phyloP scores from a whole-genome alignment of 2,113 vertebrate genomes.

The Mola mola region DNA sequence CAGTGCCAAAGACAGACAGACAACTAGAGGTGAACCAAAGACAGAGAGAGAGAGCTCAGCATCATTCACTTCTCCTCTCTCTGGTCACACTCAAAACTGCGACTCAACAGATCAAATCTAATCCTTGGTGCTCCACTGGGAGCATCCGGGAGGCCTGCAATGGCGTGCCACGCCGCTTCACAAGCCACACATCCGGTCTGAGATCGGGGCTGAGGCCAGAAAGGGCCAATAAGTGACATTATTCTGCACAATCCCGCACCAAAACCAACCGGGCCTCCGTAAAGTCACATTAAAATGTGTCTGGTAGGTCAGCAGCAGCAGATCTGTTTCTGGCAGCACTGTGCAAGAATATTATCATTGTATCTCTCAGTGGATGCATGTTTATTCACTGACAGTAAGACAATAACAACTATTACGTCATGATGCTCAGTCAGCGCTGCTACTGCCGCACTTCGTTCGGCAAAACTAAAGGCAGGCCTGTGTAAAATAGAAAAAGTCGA shows the following conservation, averaged over 20 bases:
- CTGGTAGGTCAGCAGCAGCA: background rate
- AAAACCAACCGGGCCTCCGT: background rate
- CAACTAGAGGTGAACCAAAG: background rate
- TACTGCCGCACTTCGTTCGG: slow-evolving; percentile 26
- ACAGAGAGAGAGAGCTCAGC: background rate
- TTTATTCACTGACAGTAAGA: slow-evolving; percentile 23
- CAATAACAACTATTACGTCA: slow-evolving; percentile 77
- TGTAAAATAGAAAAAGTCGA: background rate
- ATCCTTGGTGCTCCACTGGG: slow-evolving; percentile 24
- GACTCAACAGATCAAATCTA: slow-evolving; percentile 44
- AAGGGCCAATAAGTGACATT: slow-evolving; percentile 6
- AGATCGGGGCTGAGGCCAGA: too few species aligned
- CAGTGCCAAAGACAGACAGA: background rate
- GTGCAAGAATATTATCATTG: slow-evolving; percentile 3
- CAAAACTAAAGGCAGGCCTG: background rate
- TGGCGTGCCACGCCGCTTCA: slow-evolving; percentile 19
- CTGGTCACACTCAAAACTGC: slow-evolving; percentile 19
- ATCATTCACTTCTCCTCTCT: background rate
- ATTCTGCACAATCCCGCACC: slow-evolving; percentile 17
- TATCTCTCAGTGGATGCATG: background rate
- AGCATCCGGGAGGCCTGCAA: slow-evolving; percentile 30
- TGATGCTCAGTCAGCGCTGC: slow-evolving; percentile 38
- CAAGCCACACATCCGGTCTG: slow-evolving; percentile 28
- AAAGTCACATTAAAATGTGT: slow-evolving; percentile 26
- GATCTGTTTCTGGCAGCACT: slow-evolving; percentile 47